Conservation (phyloP, 2,113 vertebrate species). For the Pelecanoides urinatrix region DNA sequence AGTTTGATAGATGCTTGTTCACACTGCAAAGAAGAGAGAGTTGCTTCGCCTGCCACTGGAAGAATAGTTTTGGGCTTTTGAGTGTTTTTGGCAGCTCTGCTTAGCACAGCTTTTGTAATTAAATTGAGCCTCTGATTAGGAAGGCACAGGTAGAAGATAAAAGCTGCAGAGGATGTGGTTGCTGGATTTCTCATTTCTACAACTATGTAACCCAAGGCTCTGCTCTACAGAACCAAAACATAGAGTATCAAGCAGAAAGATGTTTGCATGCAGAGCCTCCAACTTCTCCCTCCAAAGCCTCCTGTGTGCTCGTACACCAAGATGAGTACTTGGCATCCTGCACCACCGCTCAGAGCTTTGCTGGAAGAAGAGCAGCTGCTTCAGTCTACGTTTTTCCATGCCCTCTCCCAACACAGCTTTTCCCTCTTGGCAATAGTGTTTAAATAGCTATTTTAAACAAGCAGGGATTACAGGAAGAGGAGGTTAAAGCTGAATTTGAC, state of each 20-base stretch:
- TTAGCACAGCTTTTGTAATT: conserved; percentile 35
- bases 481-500: neutral
- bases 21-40: neutral
- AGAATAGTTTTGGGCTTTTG: neutral
- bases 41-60: neutral
- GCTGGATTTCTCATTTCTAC: neutral
- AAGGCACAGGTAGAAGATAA: neutral
- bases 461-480: neutral
- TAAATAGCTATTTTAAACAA: neutral
- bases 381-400: neutral
- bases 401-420: neutral
- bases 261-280: neutral
- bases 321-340: neutral
- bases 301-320: neutral
- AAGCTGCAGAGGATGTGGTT: neutral
- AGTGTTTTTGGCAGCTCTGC: neutral
- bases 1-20: neutral
- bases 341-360: neutral
- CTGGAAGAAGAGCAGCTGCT: conserved; percentile 13
- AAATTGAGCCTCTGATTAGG: conserved; percentile 32
- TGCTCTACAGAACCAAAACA: neutral
- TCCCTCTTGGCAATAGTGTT: neutral
- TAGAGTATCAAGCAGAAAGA: neutral
- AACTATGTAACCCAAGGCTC: neutral
- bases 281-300: neutral